Evolutionary conservation across 2,888 invertebrate genomes (phyloP).

Genomic region (Iphiclides podalirius): DNA sequence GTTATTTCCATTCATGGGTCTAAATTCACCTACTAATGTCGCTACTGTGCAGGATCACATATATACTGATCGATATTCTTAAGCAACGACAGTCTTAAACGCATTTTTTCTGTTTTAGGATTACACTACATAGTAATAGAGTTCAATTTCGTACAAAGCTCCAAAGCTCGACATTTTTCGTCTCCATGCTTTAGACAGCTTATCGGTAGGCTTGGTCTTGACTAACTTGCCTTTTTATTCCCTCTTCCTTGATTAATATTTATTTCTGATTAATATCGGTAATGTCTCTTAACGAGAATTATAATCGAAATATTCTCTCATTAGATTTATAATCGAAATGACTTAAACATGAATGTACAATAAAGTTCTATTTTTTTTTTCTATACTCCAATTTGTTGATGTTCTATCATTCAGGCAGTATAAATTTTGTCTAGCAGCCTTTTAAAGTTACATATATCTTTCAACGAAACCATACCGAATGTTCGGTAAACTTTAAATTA

Average conservation of each 20-base stretch:
- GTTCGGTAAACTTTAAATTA: slow-evolving; percentile 17
- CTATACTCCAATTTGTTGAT: slow-evolving; percentile 26
- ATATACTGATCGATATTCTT: slow-evolving; percentile 1
- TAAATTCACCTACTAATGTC: neutral
- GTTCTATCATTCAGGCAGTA: no score
- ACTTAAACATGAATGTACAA: no score
- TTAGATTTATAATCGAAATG: no score
- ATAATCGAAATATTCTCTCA: slow-evolving; percentile 26
- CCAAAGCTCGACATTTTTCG: slow-evolving; percentile 45
- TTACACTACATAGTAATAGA: neutral
- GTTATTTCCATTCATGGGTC: no score
- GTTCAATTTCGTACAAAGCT: slow-evolving; percentile 17
- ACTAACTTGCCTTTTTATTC: slow-evolving; percentile 43
- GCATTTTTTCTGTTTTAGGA: no score
- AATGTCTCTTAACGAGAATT: slow-evolving; percentile 39
- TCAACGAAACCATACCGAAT: slow-evolving; percentile 6
- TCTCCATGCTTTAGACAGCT: slow-evolving; percentile 42
- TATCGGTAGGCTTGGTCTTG: slow-evolving; percentile 43
- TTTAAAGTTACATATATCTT: slow-evolving; percentile 14
- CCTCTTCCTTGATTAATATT: slow-evolving; percentile 30
- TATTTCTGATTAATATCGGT: slow-evolving; percentile 44
- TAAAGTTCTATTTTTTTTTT: no score
- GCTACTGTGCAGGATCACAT: neutral
- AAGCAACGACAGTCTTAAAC: neutral
- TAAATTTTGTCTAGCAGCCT: slow-evolving; percentile 11